Conservation (phyloP, 2,113 vertebrate species). For the Trichomycterus rosablanca region DNA sequence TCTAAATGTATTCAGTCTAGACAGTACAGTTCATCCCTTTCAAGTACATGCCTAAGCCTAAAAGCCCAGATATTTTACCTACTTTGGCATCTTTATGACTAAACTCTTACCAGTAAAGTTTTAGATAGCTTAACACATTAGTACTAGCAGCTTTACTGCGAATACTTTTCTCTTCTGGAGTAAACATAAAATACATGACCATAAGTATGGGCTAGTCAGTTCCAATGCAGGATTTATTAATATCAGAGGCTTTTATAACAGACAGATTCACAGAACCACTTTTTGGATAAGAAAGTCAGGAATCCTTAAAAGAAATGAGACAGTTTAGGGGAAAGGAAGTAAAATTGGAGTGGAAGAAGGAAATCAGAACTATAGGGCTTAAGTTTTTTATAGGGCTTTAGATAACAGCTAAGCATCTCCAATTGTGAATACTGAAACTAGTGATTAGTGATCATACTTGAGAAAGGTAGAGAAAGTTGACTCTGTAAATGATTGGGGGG, state of each 20-base stretch:
- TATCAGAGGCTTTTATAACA: slow-evolving; percentile 42
- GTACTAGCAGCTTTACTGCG: slow-evolving; percentile 21
- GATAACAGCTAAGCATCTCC: too few species aligned
- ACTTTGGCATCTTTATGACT: slow-evolving; percentile 1
- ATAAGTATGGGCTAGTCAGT: slow-evolving; percentile 39
- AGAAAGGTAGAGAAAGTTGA: too few species aligned
- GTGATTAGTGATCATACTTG: too few species aligned
- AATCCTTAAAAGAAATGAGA: slow-evolving; percentile 51
- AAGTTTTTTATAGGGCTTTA: too few species aligned
- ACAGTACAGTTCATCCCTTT: slow-evolving; percentile 6
- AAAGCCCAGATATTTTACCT: slow-evolving; percentile 5
- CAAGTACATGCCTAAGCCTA: slow-evolving; percentile 1
- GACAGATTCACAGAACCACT: slow-evolving; percentile 46
- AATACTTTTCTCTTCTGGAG: slow-evolving; percentile 4
- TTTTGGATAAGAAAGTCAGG: slow-evolving; percentile 52
- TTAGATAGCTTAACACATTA: slow-evolving; percentile 6
- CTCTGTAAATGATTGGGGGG: too few species aligned
- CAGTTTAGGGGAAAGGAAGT: slow-evolving; percentile 30
- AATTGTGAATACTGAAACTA: too few species aligned
- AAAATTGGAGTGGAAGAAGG: too few species aligned
- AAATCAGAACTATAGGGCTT: too few species aligned
- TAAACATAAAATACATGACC: slow-evolving; percentile 16
- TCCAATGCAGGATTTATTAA: slow-evolving; percentile 39
- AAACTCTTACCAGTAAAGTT: slow-evolving; percentile 3
- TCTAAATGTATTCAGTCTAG: slow-evolving; percentile 1